Conservation (phyloP, 1,140 invertebrate genomes). For the Centruroides sculpturatus region DNA sequence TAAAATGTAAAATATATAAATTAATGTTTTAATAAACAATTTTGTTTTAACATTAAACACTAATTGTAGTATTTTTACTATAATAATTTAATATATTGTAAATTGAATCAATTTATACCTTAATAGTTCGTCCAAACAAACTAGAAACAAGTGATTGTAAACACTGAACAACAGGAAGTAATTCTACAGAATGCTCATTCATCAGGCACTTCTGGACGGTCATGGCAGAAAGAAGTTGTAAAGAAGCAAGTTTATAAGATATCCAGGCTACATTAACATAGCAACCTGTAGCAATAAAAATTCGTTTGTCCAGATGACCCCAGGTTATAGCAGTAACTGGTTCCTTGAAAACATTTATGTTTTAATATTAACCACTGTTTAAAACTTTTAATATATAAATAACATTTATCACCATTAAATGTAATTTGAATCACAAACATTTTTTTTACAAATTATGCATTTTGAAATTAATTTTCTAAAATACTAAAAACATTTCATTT, state of each 20-base stretch:
- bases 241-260: slow-evolving; percentile 60
- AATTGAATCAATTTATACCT: slow-evolving; percentile 40
- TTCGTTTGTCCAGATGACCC: slow-evolving; percentile 88
- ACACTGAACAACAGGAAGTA: slow-evolving; percentile 67
- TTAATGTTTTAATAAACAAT: no score
- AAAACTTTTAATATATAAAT: no score
- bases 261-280: slow-evolving; percentile 78
- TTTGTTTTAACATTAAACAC: no score
- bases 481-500: no score
- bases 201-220: slow-evolving; percentile 43
- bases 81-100: no score
- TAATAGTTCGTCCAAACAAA: slow-evolving; percentile 88
- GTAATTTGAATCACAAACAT: no score
- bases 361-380: neutral
- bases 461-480: no score
- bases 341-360: slow-evolving; percentile 3
- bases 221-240: slow-evolving; percentile 73
- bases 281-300: slow-evolving; percentile 81
- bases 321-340: slow-evolving; percentile 85
- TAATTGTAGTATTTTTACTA: no score
- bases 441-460: no score
- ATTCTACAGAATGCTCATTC: slow-evolving; percentile 38
- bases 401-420: no score
- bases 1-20: no score
- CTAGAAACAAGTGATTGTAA: slow-evolving; percentile 68